These are phyloP conservation scores for Linnaemya vulpina DNA, from an alignment of 2,888 invertebrate species.

Conservation along the genomic window DNA sequence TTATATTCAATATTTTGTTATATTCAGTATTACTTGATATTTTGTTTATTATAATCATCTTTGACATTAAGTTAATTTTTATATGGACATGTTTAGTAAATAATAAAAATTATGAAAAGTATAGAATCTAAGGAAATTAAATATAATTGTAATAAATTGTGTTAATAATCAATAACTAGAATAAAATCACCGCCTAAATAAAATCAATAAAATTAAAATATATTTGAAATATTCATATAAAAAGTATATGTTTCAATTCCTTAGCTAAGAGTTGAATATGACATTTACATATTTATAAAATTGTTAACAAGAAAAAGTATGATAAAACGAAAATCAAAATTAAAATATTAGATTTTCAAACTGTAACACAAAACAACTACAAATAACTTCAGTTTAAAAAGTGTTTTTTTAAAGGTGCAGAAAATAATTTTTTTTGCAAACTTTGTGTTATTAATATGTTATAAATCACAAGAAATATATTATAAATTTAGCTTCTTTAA, in stretches of 20 bases:
- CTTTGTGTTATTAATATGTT: too few relatives aligned
- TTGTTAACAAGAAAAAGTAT: too few relatives aligned
- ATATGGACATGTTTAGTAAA: neutral
- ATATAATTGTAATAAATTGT: conserved; percentile 44
- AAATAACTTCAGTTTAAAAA: too few relatives aligned
- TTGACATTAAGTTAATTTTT: conserved; percentile 22
- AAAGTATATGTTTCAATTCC: conserved; percentile 25
- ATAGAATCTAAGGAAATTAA: conserved; percentile 4
- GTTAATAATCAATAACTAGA: conserved; percentile 19
- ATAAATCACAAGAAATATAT: too few relatives aligned
- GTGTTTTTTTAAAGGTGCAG: too few relatives aligned
- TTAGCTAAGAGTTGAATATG: neutral
- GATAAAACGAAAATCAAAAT: too few relatives aligned
- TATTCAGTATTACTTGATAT: neutral
- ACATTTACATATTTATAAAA: too few relatives aligned
- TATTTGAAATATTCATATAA: conserved; percentile 52
- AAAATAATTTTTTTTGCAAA: too few relatives aligned
- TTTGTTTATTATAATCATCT: conserved; percentile 38
- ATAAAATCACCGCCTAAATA: conserved; percentile 51
- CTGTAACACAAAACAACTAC: too few relatives aligned
- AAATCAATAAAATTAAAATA: conserved; percentile 59
- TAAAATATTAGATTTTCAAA: too few relatives aligned
- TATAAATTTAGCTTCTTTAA: too few relatives aligned
- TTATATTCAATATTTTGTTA: neutral
- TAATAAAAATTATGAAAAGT: neutral